A percentile compares a stretch with the other conserved stretches of the same genome.
Conservation (phyloP, 2,113 vertebrate species). For the Gnathonemus longibarbis region DNA sequence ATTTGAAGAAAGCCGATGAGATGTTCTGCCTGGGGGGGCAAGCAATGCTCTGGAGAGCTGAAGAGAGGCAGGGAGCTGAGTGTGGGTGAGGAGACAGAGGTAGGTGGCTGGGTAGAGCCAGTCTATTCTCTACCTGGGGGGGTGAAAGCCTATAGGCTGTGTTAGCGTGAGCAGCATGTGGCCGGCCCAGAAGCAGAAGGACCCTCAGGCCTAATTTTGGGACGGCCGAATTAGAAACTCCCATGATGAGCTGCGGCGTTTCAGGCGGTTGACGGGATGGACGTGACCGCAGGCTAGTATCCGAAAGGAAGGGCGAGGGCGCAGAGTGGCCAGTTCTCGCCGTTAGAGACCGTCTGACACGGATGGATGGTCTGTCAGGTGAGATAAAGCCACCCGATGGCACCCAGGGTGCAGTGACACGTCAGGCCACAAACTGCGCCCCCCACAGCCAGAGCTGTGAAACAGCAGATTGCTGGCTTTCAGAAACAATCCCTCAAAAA, state of each 20-base stretch:
- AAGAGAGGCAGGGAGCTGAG: background rate
- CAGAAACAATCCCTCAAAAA: background rate
- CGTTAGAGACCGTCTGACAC: background rate
- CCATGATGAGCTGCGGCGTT: background rate
- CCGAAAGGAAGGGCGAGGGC: background rate
- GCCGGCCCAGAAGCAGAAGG: background rate
- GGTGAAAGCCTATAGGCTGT: background rate
- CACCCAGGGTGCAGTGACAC: background rate
- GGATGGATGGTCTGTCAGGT: background rate
- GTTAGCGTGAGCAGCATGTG: background rate
- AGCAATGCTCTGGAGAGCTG: background rate
- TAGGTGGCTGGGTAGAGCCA: background rate
- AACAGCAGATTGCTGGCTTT: background rate
- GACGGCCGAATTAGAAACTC: background rate
- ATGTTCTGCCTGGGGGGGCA: constrained; percentile 34
- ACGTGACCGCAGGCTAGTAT: background rate
- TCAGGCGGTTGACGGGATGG: background rate
- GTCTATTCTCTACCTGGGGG: background rate
- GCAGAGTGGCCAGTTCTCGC: background rate
- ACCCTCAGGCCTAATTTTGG: background rate
- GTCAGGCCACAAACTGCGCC: background rate
- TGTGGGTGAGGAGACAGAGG: background rate
- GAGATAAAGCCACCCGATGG: background rate
- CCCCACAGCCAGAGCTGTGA: background rate
- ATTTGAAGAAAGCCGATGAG: constrained; percentile 36